These are phyloP conservation scores for Stigmatopora argus DNA, from an alignment of 2,113 vertebrate genomes.

Conservation along the genomic window DNA sequence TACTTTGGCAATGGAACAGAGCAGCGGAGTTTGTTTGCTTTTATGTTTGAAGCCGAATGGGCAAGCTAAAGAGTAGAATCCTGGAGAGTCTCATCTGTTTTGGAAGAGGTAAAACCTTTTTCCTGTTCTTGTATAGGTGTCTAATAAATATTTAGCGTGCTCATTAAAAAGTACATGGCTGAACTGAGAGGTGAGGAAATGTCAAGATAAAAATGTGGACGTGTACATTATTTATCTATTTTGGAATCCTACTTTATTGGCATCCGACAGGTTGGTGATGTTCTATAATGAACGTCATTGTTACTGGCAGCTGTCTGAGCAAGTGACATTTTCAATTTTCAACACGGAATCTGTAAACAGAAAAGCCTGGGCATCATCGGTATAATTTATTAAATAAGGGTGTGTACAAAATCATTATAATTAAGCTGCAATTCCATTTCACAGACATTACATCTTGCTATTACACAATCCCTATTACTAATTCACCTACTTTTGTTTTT, in stretches of 20 bases:
- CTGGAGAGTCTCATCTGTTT: neutral
- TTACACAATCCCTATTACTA: too few species aligned
- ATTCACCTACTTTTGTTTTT: too few species aligned
- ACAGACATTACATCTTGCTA: too few species aligned
- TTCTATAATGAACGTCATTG: neutral
- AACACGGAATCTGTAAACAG: too few species aligned
- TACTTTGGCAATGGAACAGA: neutral
- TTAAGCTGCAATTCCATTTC: too few species aligned
- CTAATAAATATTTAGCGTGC: neutral
- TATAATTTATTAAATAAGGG: too few species aligned
- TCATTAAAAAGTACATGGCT: slow-evolving; percentile 2
- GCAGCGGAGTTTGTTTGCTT: neutral
- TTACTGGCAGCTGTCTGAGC: neutral
- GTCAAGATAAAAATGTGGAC: neutral
- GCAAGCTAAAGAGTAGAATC: neutral
- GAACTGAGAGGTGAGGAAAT: neutral
- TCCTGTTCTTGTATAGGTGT: neutral
- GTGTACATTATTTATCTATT: neutral
- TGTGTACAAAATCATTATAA: too few species aligned
- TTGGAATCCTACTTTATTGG: neutral
- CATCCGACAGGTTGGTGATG: neutral
- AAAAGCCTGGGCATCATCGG: too few species aligned
- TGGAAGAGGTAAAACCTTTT: neutral
- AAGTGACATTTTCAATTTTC: neutral
- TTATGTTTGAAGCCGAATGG: neutral